Conservation (phyloP, 2,797 vertebrate species). For the Salmo trutta region DNA sequence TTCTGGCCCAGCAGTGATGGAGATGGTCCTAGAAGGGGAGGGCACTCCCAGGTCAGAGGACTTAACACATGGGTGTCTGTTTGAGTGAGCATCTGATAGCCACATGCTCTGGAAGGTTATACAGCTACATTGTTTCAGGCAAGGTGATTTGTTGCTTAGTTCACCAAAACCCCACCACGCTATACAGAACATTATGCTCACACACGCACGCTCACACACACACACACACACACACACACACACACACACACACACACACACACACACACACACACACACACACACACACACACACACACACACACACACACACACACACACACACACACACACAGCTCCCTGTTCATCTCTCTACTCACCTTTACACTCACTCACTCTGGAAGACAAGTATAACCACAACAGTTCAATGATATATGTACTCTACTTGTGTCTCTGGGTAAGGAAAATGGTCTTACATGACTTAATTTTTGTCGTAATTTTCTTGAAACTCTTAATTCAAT, state of each 20-base stretch:
- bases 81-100: slow-evolving; percentile 25
- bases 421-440: neutral
- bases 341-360: neutral
- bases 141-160: no score
- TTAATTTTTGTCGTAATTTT: neutral
- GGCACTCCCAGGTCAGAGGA: slow-evolving; percentile 18
- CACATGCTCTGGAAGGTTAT: neutral
- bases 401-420: neutral
- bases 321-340: neutral
- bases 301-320: neutral
- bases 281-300: neutral
- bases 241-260: no score
- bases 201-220: no score
- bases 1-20: neutral
- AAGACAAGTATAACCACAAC: neutral
- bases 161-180: no score
- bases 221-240: no score
- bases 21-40: neutral
- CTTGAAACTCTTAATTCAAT: neutral
- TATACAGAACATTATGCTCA: no score
- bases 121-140: neutral
- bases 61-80: slow-evolving; percentile 31
- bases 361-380: no score
- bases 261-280: neutral
- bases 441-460: neutral